These are phyloP conservation scores for Diprion similis DNA, from an alignment of 1,140 invertebrate species.

Conservation along the genomic window DNA sequence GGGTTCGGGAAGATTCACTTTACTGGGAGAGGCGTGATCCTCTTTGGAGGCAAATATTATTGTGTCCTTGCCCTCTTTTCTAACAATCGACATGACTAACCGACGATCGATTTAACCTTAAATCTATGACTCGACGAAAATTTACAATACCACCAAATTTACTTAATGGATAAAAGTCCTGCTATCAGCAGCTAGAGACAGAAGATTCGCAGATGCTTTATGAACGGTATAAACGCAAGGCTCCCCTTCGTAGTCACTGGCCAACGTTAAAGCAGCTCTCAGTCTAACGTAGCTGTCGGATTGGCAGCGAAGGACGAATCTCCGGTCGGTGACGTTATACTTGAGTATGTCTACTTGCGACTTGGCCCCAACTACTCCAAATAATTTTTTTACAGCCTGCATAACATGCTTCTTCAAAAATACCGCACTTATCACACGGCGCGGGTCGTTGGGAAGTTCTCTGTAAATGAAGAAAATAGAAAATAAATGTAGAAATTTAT, in stretches of 20 bases:
- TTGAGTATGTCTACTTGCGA: conserved; percentile 66
- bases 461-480: conserved; percentile 51
- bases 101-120: too few relatives aligned
- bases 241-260: conserved; percentile 61
- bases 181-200: conserved; percentile 49
- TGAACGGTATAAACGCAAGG: conserved; percentile 65
- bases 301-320: conserved; percentile 66
- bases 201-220: conserved; percentile 60
- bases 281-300: conserved; percentile 64
- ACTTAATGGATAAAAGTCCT: conserved; percentile 47
- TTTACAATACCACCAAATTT: neutral
- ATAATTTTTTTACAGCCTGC: conserved; percentile 61
- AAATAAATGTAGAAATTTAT: too few relatives aligned
- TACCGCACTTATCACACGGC: conserved; percentile 53
- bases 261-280: conserved; percentile 65
- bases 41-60: conserved; percentile 85
- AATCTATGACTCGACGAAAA: neutral
- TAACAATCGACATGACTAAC: conserved; percentile 54
- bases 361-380: conserved; percentile 67
- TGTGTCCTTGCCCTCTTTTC: conserved; percentile 76
- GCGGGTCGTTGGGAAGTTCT: conserved; percentile 52
- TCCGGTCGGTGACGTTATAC: conserved; percentile 55
- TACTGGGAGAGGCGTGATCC: conserved; percentile 77
- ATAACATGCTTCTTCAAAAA: conserved; percentile 67
- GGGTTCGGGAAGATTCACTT: conserved; percentile 73